Conservation (phyloP, 2,797 vertebrate genomes). For the Pteronotus mesoamericanus region DNA sequence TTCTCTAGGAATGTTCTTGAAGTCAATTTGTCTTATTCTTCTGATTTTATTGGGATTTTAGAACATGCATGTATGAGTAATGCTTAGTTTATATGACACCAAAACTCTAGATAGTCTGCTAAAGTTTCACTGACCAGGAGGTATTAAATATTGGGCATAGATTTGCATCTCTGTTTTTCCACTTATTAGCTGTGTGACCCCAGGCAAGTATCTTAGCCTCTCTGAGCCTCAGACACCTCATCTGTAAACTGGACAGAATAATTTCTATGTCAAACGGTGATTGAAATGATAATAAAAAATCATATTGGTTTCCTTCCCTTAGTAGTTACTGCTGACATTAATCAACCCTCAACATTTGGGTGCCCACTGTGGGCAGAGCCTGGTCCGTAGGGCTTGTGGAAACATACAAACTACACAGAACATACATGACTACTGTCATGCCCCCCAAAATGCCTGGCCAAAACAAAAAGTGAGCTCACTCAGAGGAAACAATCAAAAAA, state of each 20-base stretch:
- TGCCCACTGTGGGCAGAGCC: background rate
- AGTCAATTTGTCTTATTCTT: background rate
- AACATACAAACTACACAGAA: background rate
- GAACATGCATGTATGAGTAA: background rate
- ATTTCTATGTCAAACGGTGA: background rate
- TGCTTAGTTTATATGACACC: background rate
- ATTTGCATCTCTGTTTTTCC: background rate
- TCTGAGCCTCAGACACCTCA: background rate
- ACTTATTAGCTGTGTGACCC: background rate
- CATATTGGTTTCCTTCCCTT: background rate
- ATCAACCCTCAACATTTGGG: background rate
- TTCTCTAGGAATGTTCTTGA: background rate
- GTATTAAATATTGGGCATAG: background rate
- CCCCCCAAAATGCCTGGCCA: background rate
- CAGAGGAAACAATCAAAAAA: background rate
- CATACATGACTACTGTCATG: background rate
- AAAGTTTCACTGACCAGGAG: background rate
- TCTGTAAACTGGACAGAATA: background rate
- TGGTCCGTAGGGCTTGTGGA: background rate
- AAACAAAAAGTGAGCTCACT: background rate
- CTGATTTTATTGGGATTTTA: background rate
- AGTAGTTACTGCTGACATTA: background rate
- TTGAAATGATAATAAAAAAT: background rate
- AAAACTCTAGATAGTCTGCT: background rate
- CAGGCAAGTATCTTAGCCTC: background rate